Conservation (phyloP, 2,888 invertebrate species). For the Axea sp. region DNA sequence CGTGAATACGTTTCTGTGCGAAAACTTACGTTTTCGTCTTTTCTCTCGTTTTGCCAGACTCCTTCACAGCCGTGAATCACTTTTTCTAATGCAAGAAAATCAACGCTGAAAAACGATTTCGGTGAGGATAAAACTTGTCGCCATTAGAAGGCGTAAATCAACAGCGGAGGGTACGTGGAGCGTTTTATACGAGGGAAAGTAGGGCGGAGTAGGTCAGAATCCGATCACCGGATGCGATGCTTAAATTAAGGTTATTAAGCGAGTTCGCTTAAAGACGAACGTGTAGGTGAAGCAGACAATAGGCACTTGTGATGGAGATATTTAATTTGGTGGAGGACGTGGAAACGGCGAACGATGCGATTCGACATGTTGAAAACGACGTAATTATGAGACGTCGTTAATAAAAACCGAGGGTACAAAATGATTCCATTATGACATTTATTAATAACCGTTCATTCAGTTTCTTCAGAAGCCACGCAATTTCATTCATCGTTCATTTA, state of each 20-base stretch:
- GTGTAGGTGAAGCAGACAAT: constrained; percentile 22
- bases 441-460: neutral
- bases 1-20: constrained; percentile 25
- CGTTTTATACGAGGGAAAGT: constrained; percentile 11
- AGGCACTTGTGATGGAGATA: constrained; percentile 23
- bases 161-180: constrained; percentile 3
- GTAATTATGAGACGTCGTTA: constrained; percentile 27
- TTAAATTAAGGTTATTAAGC: constrained; percentile 43
- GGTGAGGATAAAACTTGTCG: too few relatives aligned
- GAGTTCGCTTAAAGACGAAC: constrained; percentile 47
- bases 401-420: constrained; percentile 8
- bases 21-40: neutral
- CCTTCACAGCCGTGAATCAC: constrained; percentile 2
- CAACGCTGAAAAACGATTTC: constrained; percentile 31
- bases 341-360: constrained; percentile 18
- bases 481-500: too few relatives aligned
- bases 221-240: constrained; percentile 28
- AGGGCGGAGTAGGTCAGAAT: constrained; percentile 13
- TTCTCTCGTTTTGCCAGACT: neutral
- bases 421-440: neutral
- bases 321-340: constrained; percentile 29
- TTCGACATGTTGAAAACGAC: constrained; percentile 25
- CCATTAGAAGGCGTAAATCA: too few relatives aligned
- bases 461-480: too few relatives aligned
- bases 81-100: constrained; percentile 11